These are phyloP conservation scores for Troglohyphantes excavatus DNA, from an alignment of 2,888 invertebrate genomes.

Conservation along the genomic window DNA sequence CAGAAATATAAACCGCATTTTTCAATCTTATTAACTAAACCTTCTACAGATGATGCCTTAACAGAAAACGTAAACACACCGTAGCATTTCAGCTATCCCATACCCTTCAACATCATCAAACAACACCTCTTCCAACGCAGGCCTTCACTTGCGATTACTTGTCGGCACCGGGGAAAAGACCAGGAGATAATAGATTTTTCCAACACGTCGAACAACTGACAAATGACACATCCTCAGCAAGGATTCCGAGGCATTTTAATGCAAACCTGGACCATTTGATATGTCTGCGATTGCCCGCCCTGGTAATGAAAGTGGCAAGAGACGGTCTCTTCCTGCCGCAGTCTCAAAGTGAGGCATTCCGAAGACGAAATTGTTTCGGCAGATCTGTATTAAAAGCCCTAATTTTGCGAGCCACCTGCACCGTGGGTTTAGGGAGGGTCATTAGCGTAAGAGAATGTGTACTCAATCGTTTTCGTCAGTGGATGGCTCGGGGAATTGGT, in stretches of 20 bases:
- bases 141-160: too few species aligned
- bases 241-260: conserved; percentile 74
- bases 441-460: conserved; percentile 73
- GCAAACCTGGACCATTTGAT: conserved; percentile 53
- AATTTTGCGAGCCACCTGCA: conserved; percentile 71
- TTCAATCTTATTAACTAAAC: too few species aligned
- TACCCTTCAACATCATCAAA: not conserved
- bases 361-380: conserved; percentile 65
- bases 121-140: not conserved
- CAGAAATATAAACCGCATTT: too few species aligned
- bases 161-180: conserved; percentile 15
- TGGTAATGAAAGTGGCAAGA: conserved; percentile 1
- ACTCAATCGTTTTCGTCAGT: conserved; percentile 47
- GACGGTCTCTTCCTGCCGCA: conserved; percentile 17
- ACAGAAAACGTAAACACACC: too few species aligned
- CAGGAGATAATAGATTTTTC: conserved; percentile 72
- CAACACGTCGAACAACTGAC: conserved; percentile 68
- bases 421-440: conserved; percentile 41
- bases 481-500: conserved; percentile 57
- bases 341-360: conserved; percentile 63
- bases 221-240: conserved; percentile 48
- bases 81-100: not conserved
- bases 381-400: conserved; percentile 74
- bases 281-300: conserved; percentile 46
- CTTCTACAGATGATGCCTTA: too few species aligned